Evolutionary conservation across 2,888 invertebrate species (phyloP), one percentile per base, ranked within the genome.

Genomic region (Hypercompe scribonia): DNA sequence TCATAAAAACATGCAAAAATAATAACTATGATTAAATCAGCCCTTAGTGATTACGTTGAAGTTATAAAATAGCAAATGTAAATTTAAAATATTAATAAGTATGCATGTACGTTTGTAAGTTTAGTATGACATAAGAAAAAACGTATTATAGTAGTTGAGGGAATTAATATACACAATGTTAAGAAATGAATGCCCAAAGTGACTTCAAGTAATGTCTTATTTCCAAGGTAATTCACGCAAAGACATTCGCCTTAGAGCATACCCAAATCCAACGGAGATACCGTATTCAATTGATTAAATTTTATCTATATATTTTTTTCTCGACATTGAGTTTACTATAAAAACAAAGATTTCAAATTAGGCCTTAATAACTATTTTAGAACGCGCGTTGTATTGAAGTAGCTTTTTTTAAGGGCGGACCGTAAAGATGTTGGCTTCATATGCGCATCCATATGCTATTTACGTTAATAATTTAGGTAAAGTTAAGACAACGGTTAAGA

Each of bases 1-100:
- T 7, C n/a, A 67, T 73, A 72, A 73, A 72, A 31, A 65, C 84
- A 81, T 83, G 84, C 83, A 76, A 73, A 75, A 70, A 39, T 34
- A 68, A 46, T 34, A 70, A 42, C 33, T 46, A 70, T 70, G 61
- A 69, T 39, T 34, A 3, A 13, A 68, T 69, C 36, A 58, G 31
- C 58, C 21, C 10, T 31, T 68, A n/a, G 33, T 50, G 31, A 50
- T 65, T 50, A 54, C 54, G 33, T 54, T n/a, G 11, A 54, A 33
- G 54, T 50, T 54, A 54, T 31, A 18, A 39, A 13, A 65, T 15
- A 31, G 61, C 61, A 31, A 61, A 66, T 18, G 10, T 66, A 31
- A 42, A 66, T 21, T 42, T 39, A 21, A 31, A 42, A 61, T 61
- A 61, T 61, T 61, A 61, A 31, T 28, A 28, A 5, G 58, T 58